Evolutionary conservation across 2,797 vertebrate genomes (phyloP).

Genomic region (Notolabrus celidotus): DNA sequence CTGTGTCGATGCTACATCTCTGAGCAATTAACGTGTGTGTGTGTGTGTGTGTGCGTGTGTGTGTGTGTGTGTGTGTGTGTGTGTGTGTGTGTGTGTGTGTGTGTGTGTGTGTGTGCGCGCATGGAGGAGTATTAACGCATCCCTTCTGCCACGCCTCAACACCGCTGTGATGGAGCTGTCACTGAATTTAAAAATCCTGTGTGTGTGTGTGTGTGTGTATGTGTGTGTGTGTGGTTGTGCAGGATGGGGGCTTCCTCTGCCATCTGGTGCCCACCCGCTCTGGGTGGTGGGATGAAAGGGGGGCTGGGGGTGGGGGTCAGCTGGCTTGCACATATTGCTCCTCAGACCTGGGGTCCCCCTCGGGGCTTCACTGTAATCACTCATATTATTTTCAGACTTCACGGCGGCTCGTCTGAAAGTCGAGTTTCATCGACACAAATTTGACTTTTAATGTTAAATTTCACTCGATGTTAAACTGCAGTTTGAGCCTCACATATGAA

Average conservation of each 20-base stretch:
- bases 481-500: too few relatives aligned
- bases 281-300: constrained; percentile 36
- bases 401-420: too few relatives aligned
- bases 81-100: constrained; percentile 52
- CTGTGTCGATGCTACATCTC: constrained; percentile 70
- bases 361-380: constrained; percentile 18
- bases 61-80: constrained; percentile 44
- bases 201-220: constrained; percentile 37
- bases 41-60: constrained; percentile 42
- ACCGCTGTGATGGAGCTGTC: constrained; percentile 79
- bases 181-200: constrained; percentile 73
- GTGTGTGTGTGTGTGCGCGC: constrained; percentile 38
- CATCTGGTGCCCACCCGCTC: constrained; percentile 79
- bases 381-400: constrained; percentile 29
- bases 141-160: constrained; percentile 62
- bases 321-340: constrained; percentile 26
- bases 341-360: constrained; percentile 13
- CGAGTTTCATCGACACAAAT: not conserved
- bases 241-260: constrained; percentile 54
- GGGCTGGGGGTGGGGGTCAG: constrained; percentile 30
- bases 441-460: too few relatives aligned
- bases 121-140: constrained; percentile 51
- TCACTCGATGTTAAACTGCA: too few relatives aligned
- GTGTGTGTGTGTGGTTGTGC: constrained; percentile 22
- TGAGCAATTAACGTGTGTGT: constrained; percentile 68